These are phyloP conservation scores for Myotis myotis DNA, from an alignment of 2,797 vertebrate genomes.

Conservation along the genomic window DNA sequence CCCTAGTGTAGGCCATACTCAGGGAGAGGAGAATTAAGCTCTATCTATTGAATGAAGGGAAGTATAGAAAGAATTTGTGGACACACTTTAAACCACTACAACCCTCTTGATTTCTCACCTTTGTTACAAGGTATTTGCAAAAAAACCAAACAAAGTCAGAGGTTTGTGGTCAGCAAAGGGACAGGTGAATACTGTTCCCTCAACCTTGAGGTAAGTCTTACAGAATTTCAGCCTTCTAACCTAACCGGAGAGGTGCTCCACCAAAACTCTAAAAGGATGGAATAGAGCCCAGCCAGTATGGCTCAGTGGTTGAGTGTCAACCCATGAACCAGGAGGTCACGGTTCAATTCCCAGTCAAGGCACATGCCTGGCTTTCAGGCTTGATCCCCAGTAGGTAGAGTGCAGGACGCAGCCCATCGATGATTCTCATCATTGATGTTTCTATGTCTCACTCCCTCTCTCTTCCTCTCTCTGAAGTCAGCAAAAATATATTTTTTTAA, in stretches of 20 bases:
- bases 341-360: no score
- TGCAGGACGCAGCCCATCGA: no score
- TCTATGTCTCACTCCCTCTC: no score
- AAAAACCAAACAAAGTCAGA: not conserved
- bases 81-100: not conserved
- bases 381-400: no score
- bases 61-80: not conserved
- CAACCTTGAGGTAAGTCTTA: not conserved
- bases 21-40: not conserved
- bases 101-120: not conserved
- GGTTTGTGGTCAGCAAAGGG: not conserved
- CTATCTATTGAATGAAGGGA: not conserved
- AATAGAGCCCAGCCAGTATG: no score
- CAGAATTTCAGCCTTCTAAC: slow-evolving; percentile 3
- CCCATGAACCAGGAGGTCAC: no score
- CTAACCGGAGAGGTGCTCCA: not conserved
- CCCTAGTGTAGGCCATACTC: not conserved
- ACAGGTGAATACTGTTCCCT: not conserved
- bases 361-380: no score
- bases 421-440: no score
- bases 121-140: not conserved
- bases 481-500: no score
- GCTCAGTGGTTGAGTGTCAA: no score
- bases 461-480: no score
- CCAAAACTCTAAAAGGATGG: not conserved